A percentile compares a stretch with the other conserved stretches of the same genome.
These are phyloP conservation scores for Saimiri boliviensis DNA, from an alignment of 2,113 vertebrate genomes.

Conservation along the genomic window DNA sequence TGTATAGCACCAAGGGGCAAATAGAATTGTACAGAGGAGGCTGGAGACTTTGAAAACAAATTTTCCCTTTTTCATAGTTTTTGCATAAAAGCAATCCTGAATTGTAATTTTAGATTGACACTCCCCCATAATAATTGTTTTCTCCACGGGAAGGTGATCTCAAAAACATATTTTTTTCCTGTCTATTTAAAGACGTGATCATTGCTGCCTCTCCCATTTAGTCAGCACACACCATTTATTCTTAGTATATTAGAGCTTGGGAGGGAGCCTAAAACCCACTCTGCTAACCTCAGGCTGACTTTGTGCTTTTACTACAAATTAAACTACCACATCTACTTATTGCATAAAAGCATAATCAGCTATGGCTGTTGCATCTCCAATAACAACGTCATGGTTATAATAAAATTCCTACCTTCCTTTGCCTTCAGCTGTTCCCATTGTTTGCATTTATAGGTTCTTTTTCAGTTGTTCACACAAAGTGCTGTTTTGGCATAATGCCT, in stretches of 20 bases:
- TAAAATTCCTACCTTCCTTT: background rate
- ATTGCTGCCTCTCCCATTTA: background rate
- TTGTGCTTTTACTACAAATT: conserved; percentile 24
- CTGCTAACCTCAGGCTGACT: conserved; percentile 61
- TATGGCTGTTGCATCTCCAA: background rate
- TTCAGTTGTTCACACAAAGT: background rate
- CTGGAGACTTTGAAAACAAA: background rate
- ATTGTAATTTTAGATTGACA: background rate
- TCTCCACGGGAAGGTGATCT: conserved; percentile 7
- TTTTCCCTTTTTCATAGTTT: background rate
- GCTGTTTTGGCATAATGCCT: background rate
- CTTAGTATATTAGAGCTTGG: conserved; percentile 39
- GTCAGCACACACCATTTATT: conserved; percentile 53
- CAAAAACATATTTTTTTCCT: background rate
- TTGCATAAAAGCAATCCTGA: background rate
- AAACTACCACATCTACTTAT: conserved; percentile 51
- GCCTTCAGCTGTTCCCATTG: background rate
- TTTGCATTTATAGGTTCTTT: background rate
- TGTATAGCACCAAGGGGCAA: background rate
- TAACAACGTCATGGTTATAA: background rate
- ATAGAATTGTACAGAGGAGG: background rate
- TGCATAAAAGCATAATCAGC: conserved; percentile 10
- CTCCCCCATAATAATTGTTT: background rate
- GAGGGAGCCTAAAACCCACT: conserved; percentile 65
- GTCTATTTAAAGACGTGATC: conserved; percentile 36